phyloP scores from a whole-genome alignment of 2,113 vertebrate genomes.

The Australoheros scitulus region DNA sequence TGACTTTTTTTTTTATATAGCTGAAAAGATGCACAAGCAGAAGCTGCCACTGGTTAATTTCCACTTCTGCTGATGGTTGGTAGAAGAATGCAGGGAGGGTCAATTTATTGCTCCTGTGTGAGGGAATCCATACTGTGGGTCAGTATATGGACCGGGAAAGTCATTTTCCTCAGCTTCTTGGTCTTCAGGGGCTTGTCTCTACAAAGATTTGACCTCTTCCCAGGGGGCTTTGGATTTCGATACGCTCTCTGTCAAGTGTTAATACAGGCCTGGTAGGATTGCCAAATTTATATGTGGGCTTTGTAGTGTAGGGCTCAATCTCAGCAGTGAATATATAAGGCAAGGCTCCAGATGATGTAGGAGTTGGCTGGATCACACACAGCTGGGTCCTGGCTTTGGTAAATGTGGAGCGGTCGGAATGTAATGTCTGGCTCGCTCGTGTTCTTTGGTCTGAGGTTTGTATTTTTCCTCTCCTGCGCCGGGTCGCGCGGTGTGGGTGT shows the following conservation, averaged over 20 bases:
- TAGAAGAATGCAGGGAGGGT: slow-evolving; percentile 24
- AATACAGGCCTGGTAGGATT: slow-evolving; percentile 11
- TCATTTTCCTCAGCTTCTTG: slow-evolving; percentile 46
- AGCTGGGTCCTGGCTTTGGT: slow-evolving; percentile 63
- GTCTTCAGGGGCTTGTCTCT: slow-evolving; percentile 43
- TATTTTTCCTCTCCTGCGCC: slow-evolving; percentile 52
- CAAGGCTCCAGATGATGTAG: slow-evolving; percentile 60
- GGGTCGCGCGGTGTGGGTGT: slow-evolving; percentile 28
- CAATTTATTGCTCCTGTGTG: slow-evolving; percentile 39
- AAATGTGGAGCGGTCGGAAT: slow-evolving; percentile 48
- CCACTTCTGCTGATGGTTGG: slow-evolving; percentile 11
- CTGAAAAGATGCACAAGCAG: neutral
- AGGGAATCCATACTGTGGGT: slow-evolving; percentile 52
- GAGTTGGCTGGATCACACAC: slow-evolving; percentile 56
- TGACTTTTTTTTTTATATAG: neutral
- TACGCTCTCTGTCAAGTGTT: slow-evolving; percentile 29
- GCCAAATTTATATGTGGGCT: slow-evolving; percentile 29
- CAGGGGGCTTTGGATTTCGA: slow-evolving; percentile 23
- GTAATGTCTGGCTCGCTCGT: slow-evolving; percentile 53
- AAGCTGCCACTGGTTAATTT: slow-evolving; percentile 14
- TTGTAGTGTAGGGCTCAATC: slow-evolving; percentile 17
- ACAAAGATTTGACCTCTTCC: slow-evolving; percentile 55
- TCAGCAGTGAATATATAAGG: slow-evolving; percentile 44
- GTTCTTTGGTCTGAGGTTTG: slow-evolving; percentile 60
- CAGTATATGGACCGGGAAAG: slow-evolving; percentile 32